Conservation (phyloP, 2,888 invertebrate species). For the Dichetophora obliterata region DNA sequence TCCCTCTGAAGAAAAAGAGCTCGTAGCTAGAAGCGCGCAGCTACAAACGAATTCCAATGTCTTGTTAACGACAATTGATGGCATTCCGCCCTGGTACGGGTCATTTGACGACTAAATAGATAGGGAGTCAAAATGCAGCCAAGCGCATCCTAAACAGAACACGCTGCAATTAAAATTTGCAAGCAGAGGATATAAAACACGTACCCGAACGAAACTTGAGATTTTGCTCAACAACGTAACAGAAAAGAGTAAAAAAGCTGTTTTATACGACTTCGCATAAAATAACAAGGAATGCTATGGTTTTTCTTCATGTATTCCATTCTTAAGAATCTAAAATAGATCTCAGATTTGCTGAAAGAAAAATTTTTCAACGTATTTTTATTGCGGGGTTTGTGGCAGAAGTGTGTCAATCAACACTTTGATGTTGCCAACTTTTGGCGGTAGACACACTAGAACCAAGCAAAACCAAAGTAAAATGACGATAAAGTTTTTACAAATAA, state of each 20-base stretch:
- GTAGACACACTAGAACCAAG: background rate
- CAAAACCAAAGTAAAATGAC: background rate
- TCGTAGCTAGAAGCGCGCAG: slow-evolving; percentile 33
- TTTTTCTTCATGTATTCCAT: no score
- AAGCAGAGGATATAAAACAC: background rate
- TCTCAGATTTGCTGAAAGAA: no score
- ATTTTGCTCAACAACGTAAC: background rate
- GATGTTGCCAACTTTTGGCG: slow-evolving; percentile 19
- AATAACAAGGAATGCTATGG: no score
- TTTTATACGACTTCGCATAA: no score
- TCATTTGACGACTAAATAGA: slow-evolving; percentile 56
- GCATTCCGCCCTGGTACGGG: slow-evolving; percentile 66
- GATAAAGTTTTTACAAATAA: no score
- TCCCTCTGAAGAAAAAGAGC: background rate
- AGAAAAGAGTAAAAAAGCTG: no score
- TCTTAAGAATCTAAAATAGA: no score
- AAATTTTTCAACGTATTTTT: background rate
- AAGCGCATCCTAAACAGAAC: background rate
- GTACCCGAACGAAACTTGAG: background rate
- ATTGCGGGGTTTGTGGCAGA: slow-evolving; percentile 24
- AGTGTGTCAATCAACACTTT: slow-evolving; percentile 45
- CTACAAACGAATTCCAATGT: slow-evolving; percentile 58
- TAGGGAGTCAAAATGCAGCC: slow-evolving; percentile 27
- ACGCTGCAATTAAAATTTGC: slow-evolving; percentile 24
- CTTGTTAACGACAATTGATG: slow-evolving; percentile 68